Evolutionary conservation across 2,113 vertebrate species (phyloP), one percentile per base, ranked within the genome.

Genomic region (Mustelus asterias): DNA sequence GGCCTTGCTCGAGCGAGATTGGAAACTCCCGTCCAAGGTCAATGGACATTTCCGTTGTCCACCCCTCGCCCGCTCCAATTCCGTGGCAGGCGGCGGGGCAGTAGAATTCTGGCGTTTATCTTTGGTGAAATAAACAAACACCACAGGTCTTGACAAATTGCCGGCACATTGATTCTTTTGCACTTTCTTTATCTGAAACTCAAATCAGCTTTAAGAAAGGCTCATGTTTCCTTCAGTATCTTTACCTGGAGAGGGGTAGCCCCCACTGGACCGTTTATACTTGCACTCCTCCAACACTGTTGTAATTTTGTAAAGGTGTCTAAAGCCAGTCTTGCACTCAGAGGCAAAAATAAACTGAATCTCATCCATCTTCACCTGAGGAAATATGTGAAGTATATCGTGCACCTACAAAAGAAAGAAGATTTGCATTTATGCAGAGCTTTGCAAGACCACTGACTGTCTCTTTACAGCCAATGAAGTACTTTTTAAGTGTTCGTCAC

Each of bases 331-430:
- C 97, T 98, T 98, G 97, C 98, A 98, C 96, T 98, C 98, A 0
- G 98, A 98, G 96, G 98, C 98, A 97, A 98, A 98, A 96, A 98
- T 98, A 96, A 98, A 98, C 96, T 98, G 97, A 89, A 98, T 97
- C 96, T 98, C 97, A 96, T 98, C 98, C 86, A 98, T 97, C 0
- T 95, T 97, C 95, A 96, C 97, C 97, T 98, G 98, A 96, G 97
- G 97, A 88, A 98, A 98, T 96, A 98, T 97, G 95, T 98, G 96
- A 96, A 98, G 98, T 96, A 98, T 98, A 96, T 98, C 98, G 63
- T 98, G 98, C 96, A 98, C 98, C 98, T 98, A 96, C 29, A 86
- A 97, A 97, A 96, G 95, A 83, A 97, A 96, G 95, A 65, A 65
- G 14, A 3, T 2, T 20, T 67, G 65, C 65, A 67, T 67, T 67